phyloP scores from a whole-genome alignment of 2,797 vertebrate genomes.

The Sebastes baramenuke region DNA sequence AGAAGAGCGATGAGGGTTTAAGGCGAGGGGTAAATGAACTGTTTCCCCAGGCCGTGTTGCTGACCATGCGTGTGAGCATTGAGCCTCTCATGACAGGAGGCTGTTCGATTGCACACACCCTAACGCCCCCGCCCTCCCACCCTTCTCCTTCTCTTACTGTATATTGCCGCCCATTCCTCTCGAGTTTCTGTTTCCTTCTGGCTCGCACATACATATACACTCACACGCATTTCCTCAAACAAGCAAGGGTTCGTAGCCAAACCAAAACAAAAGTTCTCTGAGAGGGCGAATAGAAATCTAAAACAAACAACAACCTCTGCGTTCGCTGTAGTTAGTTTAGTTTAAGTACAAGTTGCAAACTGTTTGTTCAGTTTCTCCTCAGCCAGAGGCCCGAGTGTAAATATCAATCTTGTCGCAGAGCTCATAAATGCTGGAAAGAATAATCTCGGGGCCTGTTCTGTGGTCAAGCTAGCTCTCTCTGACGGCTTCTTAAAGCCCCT shows the following conservation, averaged over 20 bases:
- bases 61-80: conserved; percentile 87
- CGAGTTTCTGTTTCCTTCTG: conserved; percentile 35
- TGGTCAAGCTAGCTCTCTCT: conserved; percentile 71
- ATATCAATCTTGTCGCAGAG: conserved; percentile 57
- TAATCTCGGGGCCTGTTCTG: conserved; percentile 74
- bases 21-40: conserved; percentile 85
- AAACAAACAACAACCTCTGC: conserved; percentile 35
- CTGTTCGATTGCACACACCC: conserved; percentile 74
- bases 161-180: conserved; percentile 48
- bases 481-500: conserved; percentile 69
- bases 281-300: conserved; percentile 31
- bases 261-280: conserved; percentile 60
- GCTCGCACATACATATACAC: background rate
- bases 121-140: conserved; percentile 11
- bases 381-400: conserved; percentile 46
- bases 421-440: conserved; percentile 71
- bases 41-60: conserved; percentile 85
- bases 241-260: conserved; percentile 31
- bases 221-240: conserved; percentile 31
- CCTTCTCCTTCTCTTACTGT: conserved; percentile 47
- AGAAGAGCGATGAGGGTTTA: conserved; percentile 83
- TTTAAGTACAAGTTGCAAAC: conserved; percentile 42
- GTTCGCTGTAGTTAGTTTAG: conserved; percentile 33
- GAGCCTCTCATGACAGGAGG: conserved; percentile 82
- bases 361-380: conserved; percentile 12